These are phyloP conservation scores for Calameuta pallipes DNA, from an alignment of 2,888 invertebrate species.

Conservation along the genomic window DNA sequence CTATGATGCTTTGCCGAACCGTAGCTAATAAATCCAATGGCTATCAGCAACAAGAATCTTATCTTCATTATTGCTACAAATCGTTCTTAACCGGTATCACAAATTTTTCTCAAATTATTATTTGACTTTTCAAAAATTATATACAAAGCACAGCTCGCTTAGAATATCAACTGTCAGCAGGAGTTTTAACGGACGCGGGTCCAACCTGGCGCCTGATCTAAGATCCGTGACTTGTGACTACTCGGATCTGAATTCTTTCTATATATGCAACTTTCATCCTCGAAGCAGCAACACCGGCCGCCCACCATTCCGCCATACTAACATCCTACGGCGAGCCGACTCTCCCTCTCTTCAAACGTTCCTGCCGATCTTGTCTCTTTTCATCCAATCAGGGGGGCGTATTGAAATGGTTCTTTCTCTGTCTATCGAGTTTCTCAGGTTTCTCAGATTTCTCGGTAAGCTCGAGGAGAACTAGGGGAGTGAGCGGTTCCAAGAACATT, in stretches of 20 bases:
- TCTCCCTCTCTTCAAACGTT: conserved; percentile 15
- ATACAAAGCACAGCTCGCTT: neutral
- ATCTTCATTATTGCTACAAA: conserved; percentile 30
- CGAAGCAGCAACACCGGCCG: conserved; percentile 30
- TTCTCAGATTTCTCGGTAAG: conserved; percentile 42
- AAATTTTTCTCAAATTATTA: neutral
- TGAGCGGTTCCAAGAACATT: conserved; percentile 53
- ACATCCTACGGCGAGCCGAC: neutral
- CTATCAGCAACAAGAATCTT: conserved; percentile 30
- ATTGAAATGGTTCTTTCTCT: conserved; percentile 16
- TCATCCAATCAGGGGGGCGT: neutral
- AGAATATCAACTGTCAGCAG: neutral
- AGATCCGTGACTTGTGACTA: conserved; percentile 19
- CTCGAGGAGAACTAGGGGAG: conserved; percentile 43
- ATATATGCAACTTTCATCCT: conserved; percentile 49
- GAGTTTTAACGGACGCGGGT: neutral
- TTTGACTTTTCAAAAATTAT: neutral
- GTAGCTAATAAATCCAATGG: conserved; percentile 28
- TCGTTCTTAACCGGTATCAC: neutral
- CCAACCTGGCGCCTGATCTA: conserved; percentile 19
- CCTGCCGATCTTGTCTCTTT: conserved; percentile 3
- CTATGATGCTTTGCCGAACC: conserved; percentile 44
- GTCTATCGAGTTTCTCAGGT: conserved; percentile 46
- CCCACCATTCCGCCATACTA: conserved; percentile 6
- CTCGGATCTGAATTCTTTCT: conserved; percentile 44